Evolutionary conservation across 1,140 invertebrate genomes (phyloP), one percentile per base, ranked within the genome.

Genomic region (Drosophila tani): DNA sequence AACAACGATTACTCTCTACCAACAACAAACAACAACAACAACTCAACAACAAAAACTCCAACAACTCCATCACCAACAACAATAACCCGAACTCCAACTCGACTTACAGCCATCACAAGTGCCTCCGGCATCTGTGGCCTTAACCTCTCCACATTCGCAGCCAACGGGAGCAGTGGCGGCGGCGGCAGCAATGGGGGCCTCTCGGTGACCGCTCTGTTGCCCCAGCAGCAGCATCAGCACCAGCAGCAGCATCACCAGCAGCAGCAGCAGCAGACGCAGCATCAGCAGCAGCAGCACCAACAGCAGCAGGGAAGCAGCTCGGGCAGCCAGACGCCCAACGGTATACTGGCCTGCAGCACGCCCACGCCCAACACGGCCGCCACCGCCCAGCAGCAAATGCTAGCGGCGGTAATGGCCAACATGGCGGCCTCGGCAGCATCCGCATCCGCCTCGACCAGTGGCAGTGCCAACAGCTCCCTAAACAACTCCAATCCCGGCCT

Each of bases 101-200:
- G 63, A 50, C 75, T 66, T 50, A 62, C 75, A 91, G 86, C 82
- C 50, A 91, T 91, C 49, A 82, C 91, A 91, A 85, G 79, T 74
- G 87, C 84, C 70, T 84, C 91, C 53, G 80, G 84, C 73, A 92
- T 92, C 56, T 91, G 91, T 91, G 91, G 91, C 77, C 82, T 92
- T 79, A 92, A 92, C 75, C 78, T 92, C 58, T 90, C 91, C 40
- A 91, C 91, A 67, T 92, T 92, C 63, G 76, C 91, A 74, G 75
- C 76, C 62, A 92, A 92, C 59, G 87, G 91, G 50, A 85, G 76
- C 79, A 67, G 57, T 41, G 59, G 57, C 32, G 15, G 12, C 46
- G 47, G 32, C 24, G 66, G 66, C 49, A 79, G 58, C 75, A 79
- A 79, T 17, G 75, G 68, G 41, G 77, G 77, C 27, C 53, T 63